A percentile compares a stretch with the other conserved stretches of the same genome.
Conservation (phyloP, 2,888 invertebrate genomes). For the Chironomus tentans region DNA sequence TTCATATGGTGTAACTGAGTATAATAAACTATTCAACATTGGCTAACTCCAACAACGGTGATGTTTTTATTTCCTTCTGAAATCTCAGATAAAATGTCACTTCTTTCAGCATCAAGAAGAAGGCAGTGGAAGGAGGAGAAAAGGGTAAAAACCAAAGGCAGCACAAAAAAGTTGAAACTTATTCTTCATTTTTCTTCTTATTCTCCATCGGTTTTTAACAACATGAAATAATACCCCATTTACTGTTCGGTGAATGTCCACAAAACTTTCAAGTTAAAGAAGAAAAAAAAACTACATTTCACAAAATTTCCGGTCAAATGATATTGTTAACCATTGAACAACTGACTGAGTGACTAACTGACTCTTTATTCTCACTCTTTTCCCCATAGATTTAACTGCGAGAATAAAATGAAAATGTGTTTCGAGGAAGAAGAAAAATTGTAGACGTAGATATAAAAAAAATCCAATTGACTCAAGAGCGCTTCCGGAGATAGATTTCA, state of each 20-base stretch:
- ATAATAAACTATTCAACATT: no score
- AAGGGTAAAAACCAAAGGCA: neutral
- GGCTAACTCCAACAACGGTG: no score
- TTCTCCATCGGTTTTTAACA: neutral
- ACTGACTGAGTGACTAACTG: neutral
- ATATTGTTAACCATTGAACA: neutral
- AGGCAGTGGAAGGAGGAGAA: no score
- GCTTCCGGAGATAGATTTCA: conserved; percentile 1
- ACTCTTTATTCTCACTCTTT: neutral
- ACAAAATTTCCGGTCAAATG: conserved; percentile 13
- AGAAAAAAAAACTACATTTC: neutral
- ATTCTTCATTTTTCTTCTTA: neutral
- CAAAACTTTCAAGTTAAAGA: neutral
- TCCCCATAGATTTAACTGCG: neutral
- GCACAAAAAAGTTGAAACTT: neutral
- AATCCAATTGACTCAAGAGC: neutral
- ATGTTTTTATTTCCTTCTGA: no score
- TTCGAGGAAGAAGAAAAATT: neutral
- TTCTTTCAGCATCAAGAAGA: no score
- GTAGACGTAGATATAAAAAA: neutral
- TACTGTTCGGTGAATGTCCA: neutral
- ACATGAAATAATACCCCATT: neutral
- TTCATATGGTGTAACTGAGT: no score
- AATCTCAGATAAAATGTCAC: no score
- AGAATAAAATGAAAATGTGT: neutral